Evolutionary conservation across 2,113 vertebrate species (phyloP).

Genomic region (Osmerus eperlanus): DNA sequence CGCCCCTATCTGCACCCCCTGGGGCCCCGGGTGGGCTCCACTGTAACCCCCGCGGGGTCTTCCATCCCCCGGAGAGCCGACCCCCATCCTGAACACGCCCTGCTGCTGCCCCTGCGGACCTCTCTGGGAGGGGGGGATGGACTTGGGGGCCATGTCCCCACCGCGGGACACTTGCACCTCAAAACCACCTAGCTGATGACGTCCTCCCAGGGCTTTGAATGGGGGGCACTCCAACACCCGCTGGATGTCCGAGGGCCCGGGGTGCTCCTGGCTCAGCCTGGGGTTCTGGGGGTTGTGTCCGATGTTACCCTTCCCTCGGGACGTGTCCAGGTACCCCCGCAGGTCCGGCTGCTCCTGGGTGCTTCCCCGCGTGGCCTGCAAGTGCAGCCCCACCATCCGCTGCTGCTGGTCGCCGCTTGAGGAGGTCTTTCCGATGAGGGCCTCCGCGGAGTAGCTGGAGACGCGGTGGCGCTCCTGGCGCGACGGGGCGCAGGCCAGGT

Average conservation of each 20-base stretch:
- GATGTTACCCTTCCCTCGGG: slow-evolving; percentile 82
- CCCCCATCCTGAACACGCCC: slow-evolving; percentile 81
- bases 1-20: slow-evolving; percentile 81
- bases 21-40: slow-evolving; percentile 68
- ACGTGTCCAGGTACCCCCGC: slow-evolving; percentile 86
- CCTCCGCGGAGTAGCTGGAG: slow-evolving; percentile 96
- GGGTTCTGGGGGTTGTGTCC: slow-evolving; percentile 84
- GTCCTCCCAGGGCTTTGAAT: slow-evolving; percentile 78
- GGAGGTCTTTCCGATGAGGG: slow-evolving; percentile 91
- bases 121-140: slow-evolving; percentile 76
- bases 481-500: slow-evolving; percentile 84
- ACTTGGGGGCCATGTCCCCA: slow-evolving; percentile 81
- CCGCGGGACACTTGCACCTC: slow-evolving; percentile 88
- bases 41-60: slow-evolving; percentile 85
- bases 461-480: slow-evolving; percentile 93
- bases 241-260: slow-evolving; percentile 77
- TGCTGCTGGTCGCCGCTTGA: slow-evolving; percentile 80
- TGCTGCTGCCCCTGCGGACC: slow-evolving; percentile 80
- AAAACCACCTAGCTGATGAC: slow-evolving; percentile 78
- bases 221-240: slow-evolving; percentile 87
- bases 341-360: slow-evolving; percentile 87
- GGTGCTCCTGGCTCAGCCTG: slow-evolving; percentile 77
- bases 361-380: slow-evolving; percentile 78
- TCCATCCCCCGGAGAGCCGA: slow-evolving; percentile 77
- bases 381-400: slow-evolving; percentile 87